phyloP scores from a whole-genome alignment of 2,797 vertebrate genomes.

The Helarctos malayanus region DNA sequence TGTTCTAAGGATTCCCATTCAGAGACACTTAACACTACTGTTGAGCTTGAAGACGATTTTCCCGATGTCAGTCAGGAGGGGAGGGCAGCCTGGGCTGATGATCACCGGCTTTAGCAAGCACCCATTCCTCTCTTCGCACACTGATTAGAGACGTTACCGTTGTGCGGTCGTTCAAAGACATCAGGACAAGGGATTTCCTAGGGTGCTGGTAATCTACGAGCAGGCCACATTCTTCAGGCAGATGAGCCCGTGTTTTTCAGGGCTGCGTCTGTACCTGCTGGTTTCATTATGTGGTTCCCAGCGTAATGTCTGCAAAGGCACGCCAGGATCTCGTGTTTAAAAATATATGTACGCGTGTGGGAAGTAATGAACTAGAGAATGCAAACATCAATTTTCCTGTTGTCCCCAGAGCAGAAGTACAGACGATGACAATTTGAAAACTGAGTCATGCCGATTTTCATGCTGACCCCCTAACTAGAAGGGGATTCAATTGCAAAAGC shows the following conservation, averaged over 20 bases:
- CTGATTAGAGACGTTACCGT: background rate
- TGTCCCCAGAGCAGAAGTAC: background rate
- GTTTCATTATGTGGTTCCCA: no score
- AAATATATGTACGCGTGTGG: accelerated
- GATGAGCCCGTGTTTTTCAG: no score
- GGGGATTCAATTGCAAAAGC: no score
- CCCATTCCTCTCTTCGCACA: background rate
- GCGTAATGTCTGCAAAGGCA: background rate
- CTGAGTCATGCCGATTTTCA: accelerated
- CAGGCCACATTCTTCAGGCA: accelerated
- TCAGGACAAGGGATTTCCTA: background rate
- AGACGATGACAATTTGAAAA: background rate
- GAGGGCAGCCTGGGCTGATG: background rate
- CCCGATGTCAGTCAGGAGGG: background rate
- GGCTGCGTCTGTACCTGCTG: no score
- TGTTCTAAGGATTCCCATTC: background rate
- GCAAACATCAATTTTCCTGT: background rate
- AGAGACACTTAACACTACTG: background rate
- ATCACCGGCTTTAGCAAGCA: background rate
- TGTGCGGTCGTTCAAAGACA: background rate
- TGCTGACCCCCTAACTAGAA: no score
- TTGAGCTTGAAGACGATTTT: background rate
- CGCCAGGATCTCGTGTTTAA: background rate
- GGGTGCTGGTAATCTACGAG: background rate
- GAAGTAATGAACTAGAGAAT: background rate